Conservation (phyloP, 1,140 invertebrate species). For the Drosophila ananassae region DNA sequence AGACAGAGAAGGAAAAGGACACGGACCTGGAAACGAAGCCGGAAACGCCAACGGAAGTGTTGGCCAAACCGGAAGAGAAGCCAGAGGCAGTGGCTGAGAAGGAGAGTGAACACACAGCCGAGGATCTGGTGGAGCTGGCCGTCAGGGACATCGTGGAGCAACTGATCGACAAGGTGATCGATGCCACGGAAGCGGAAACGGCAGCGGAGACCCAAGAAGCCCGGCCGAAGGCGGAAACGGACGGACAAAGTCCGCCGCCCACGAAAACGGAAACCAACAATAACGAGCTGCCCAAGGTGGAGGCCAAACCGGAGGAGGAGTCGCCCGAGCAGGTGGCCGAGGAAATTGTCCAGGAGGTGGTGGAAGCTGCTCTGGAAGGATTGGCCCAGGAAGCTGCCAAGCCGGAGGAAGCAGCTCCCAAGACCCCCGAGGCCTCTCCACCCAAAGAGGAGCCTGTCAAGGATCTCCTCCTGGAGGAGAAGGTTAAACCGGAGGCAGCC, state of each 20-base stretch:
- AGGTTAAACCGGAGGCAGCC: not conserved
- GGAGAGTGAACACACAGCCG: slow-evolving; percentile 1
- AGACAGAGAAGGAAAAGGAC: not conserved
- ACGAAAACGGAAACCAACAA: slow-evolving; percentile 4
- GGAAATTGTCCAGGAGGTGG: slow-evolving; percentile 71
- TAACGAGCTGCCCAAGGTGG: slow-evolving; percentile 20
- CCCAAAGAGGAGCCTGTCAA: not conserved
- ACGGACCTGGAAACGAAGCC: not conserved
- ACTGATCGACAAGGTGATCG: slow-evolving; percentile 75
- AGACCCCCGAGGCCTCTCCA: slow-evolving; percentile 5
- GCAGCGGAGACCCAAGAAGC: slow-evolving; percentile 59
- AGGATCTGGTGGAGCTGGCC: slow-evolving; percentile 54
- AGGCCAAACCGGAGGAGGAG: not conserved
- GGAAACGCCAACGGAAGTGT: not conserved
- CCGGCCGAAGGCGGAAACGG: slow-evolving; percentile 1
- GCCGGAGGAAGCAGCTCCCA: not conserved
- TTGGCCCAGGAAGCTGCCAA: slow-evolving; percentile 16
- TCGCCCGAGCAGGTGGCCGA: slow-evolving; percentile 22
- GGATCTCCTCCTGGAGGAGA: not conserved
- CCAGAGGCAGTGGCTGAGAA: not conserved
- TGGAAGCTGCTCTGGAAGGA: slow-evolving; percentile 61
- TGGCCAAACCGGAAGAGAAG: not conserved
- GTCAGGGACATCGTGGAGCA: slow-evolving; percentile 78
- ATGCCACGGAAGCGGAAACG: slow-evolving; percentile 58
- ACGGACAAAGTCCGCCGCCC: slow-evolving; percentile 2